Percentiles rank a stretch among this genome's conserved stretches.
These are phyloP conservation scores for Pseudococcus longispinus DNA, from an alignment of 2,888 invertebrate species.

Conservation along the genomic window DNA sequence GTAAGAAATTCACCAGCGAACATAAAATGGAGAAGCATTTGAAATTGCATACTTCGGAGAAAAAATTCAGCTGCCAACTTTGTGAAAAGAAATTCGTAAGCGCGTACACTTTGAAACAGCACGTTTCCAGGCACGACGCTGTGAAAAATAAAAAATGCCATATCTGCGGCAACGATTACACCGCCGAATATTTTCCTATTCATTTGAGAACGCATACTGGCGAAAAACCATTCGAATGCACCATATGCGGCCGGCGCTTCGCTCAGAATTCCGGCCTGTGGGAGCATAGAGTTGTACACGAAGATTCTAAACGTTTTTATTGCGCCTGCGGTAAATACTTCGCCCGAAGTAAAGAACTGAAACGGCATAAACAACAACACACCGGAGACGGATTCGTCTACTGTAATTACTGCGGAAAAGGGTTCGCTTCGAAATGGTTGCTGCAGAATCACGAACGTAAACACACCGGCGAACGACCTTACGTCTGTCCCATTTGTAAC, in stretches of 20 bases:
- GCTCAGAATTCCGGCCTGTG: conserved; percentile 37
- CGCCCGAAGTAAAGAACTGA: not conserved
- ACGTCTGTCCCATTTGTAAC: conserved; percentile 11
- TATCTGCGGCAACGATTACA: conserved; percentile 32
- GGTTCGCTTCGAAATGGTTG: conserved; percentile 41
- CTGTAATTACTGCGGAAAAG: conserved; percentile 46
- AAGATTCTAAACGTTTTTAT: not conserved
- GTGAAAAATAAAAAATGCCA: not conserved
- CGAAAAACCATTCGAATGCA: conserved; percentile 40
- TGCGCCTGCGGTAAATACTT: conserved; percentile 41
- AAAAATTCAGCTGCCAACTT: not conserved
- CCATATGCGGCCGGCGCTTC: conserved; percentile 6
- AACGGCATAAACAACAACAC: conserved; percentile 19
- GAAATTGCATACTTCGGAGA: conserved; percentile 25
- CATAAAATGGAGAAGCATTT: conserved; percentile 34
- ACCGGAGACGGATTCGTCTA: not conserved
- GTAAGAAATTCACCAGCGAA: not conserved
- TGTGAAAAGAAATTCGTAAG: conserved; percentile 21
- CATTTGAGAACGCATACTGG: conserved; percentile 37
- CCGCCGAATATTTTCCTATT: conserved; percentile 30
- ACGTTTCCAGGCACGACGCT: not conserved
- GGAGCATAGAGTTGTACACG: conserved; percentile 24
- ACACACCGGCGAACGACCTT: conserved; percentile 46
- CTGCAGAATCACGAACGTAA: conserved; percentile 43
- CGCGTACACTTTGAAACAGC: conserved; percentile 34